A percentile compares a stretch with the other conserved stretches of the same genome.
These are phyloP conservation scores for Stomorhina lunata DNA, from an alignment of 2,888 invertebrate species.

Conservation along the genomic window DNA sequence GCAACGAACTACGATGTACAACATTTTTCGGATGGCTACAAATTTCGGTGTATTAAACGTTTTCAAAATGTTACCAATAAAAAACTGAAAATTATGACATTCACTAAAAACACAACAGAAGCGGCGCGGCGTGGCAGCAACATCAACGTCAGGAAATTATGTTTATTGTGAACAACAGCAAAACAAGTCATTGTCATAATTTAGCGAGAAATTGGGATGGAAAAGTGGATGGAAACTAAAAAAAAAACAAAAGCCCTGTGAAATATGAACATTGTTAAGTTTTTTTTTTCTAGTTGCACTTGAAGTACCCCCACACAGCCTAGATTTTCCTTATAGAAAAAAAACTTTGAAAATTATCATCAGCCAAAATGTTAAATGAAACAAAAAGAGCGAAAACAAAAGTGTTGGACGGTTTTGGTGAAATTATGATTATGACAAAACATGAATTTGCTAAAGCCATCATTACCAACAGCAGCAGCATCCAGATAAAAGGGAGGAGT, in stretches of 20 bases:
- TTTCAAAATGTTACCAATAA: slow-evolving; percentile 46
- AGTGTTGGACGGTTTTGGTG: slow-evolving; percentile 58
- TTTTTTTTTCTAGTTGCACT: background rate
- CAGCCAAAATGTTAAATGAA: slow-evolving; percentile 34
- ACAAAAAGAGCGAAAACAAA: slow-evolving; percentile 12
- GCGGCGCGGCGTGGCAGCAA: too few relatives aligned
- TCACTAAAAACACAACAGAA: slow-evolving; percentile 48
- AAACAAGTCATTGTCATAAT: slow-evolving; percentile 22
- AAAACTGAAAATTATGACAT: slow-evolving; percentile 64
- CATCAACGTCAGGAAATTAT: slow-evolving; percentile 36
- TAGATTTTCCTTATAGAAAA: too few relatives aligned
- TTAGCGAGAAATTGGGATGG: background rate
- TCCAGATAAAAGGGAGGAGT: slow-evolving; percentile 4
- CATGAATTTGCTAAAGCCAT: slow-evolving; percentile 70
- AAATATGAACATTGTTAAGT: slow-evolving; percentile 41
- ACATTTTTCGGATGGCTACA: slow-evolving; percentile 40
- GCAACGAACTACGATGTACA: slow-evolving; percentile 12
- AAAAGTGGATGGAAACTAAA: slow-evolving; percentile 50
- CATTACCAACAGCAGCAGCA: slow-evolving; percentile 28
- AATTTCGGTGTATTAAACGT: slow-evolving; percentile 56
- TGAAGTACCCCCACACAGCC: too few relatives aligned
- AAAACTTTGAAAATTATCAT: slow-evolving; percentile 53
- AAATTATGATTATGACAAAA: slow-evolving; percentile 74
- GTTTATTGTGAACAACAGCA: slow-evolving; percentile 38
- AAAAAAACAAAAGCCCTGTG: slow-evolving; percentile 53